Conservation (phyloP, 2,888 invertebrate species). For the Synergus itoensis region DNA sequence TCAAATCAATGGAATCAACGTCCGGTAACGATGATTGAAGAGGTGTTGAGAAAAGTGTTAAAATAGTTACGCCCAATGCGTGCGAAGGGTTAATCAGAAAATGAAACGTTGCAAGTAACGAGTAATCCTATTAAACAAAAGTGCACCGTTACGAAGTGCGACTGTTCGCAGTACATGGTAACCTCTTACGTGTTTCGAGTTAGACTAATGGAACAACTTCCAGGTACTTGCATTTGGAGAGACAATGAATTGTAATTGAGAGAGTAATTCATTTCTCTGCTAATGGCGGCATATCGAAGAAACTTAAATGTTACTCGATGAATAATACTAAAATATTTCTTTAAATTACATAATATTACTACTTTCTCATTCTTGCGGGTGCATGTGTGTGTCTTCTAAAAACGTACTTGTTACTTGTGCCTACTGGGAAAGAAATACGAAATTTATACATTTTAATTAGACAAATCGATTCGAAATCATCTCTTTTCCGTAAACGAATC, state of each 20-base stretch:
- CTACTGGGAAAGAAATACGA: too few species aligned
- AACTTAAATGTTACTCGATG: neutral
- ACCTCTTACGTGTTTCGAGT: neutral
- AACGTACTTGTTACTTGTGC: too few species aligned
- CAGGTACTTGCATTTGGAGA: neutral
- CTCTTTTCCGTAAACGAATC: too few species aligned
- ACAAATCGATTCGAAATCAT: too few species aligned
- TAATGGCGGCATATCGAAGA: neutral
- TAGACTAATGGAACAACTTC: conserved; percentile 6
- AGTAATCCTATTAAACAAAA: conserved; percentile 6
- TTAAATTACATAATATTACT: too few species aligned
- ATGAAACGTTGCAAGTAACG: neutral
- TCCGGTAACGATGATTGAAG: neutral
- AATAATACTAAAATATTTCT: neutral
- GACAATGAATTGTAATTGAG: neutral
- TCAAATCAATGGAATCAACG: neutral
- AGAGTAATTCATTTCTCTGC: neutral
- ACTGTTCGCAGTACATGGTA: neutral
- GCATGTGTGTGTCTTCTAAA: too few species aligned
- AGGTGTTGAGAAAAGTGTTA: neutral
- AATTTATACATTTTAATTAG: too few species aligned
- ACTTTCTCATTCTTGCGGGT: too few species aligned
- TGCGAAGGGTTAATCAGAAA: neutral
- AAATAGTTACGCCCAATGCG: neutral
- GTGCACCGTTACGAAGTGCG: neutral